Base-by-base conservation (phyloP, 2,113 vertebrate species). In the Myanophis thanlyinensis region DNA sequence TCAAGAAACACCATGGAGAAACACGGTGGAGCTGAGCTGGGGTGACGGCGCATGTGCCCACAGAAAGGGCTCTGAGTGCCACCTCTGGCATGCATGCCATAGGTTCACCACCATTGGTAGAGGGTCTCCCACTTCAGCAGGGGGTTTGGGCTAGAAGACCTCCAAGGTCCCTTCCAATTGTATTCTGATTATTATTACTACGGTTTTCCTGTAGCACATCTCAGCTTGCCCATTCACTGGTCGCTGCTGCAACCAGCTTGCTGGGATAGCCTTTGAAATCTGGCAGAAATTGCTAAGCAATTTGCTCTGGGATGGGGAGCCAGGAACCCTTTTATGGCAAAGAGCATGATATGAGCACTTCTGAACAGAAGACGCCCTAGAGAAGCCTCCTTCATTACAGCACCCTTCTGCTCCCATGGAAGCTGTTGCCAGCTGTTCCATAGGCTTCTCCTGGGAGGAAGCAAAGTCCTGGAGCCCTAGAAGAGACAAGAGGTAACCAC, bases 161-260 rank as follows among this genome's bases (percentile, higher is more conserved):
- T 30, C 27, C 1, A 10, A 30, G 56, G 9, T 30, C 25, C 27
- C 56, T 30, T 30, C 56, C 9, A 30, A 27, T 6, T 59, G 25
- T 59, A 27, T 59, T 59, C 56, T 59, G 56, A 56, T 27, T 56
- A 59, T 59, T 53, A 53, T 54, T 59, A 59, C 11, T 59, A 27
- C 1, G 0, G 95, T 94, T 96, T 97, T 94, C 90, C 92, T 91
- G 88, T 94, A 46, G 23, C 92, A 88, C 2, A 3, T 94, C 93
- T 93, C 80, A 91, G 89, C 73, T 87, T 93, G 95, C 3, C 54
- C 80, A 91, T 91, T 93, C 3, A 40, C 30, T n/a, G n/a, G n/a
- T n/a, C n/a, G n/a, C n/a, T 56, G 67, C 86, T 44, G 95, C 92
- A 95, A 94, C 88, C 48, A 12, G 88, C 96, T 7, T 89, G 84